phyloP scores from a whole-genome alignment of 2,113 vertebrate genomes.

The Apistogramma diplotaenia region DNA sequence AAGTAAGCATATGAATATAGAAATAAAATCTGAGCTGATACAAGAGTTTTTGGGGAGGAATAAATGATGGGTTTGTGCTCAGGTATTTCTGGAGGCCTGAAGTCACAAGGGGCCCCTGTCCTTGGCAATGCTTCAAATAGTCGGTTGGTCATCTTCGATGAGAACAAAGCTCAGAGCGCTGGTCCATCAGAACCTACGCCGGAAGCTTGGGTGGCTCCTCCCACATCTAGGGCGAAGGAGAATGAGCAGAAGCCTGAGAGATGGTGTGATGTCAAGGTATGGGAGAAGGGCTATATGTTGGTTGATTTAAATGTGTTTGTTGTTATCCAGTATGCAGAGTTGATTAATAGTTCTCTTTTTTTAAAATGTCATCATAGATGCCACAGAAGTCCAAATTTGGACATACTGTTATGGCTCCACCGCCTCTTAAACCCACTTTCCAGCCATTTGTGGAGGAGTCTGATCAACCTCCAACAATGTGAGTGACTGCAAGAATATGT shows the following conservation, averaged over 20 bases:
- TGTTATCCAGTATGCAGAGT: background rate
- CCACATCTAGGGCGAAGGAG: conserved; percentile 84
- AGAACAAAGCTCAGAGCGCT: conserved; percentile 72
- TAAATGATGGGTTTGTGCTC: background rate
- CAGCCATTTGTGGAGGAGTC: conserved; percentile 90
- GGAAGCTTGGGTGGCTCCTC: conserved; percentile 84
- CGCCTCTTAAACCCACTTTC: conserved; percentile 80
- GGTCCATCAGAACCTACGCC: conserved; percentile 64
- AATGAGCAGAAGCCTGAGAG: conserved; percentile 84
- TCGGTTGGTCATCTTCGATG: conserved; percentile 85
- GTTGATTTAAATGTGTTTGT: background rate
- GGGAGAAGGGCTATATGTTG: background rate
- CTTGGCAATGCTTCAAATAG: conserved; percentile 67
- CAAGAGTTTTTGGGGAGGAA: background rate
- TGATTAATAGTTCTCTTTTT: background rate
- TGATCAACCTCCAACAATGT: conserved; percentile 86
- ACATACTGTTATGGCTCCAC: conserved; percentile 55
- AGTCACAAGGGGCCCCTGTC: conserved; percentile 54
- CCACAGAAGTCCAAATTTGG: conserved; percentile 69
- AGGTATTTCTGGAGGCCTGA: conserved; percentile 77
- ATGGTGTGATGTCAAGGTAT: conserved; percentile 87
- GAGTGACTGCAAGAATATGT: conserved; percentile 66
- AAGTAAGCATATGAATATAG: conserved; percentile 70
- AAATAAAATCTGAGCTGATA: background rate
- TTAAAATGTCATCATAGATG: conserved; percentile 47